Conservation (phyloP, 2,888 invertebrate genomes). For the Ypsolopha sequella region DNA sequence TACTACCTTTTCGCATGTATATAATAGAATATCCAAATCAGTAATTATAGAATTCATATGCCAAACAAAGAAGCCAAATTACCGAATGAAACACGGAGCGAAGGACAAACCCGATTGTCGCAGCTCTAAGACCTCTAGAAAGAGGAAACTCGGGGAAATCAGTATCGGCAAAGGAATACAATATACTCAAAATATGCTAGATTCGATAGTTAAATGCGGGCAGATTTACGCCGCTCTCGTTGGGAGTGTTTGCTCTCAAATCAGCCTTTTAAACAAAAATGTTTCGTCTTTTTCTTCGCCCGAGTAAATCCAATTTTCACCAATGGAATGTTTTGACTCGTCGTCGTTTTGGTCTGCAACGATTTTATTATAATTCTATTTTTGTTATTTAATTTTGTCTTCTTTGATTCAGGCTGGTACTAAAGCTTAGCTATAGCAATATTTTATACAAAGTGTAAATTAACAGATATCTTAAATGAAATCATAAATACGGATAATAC, state of each 20-base stretch:
- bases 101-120: too few relatives aligned
- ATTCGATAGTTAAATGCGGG: slow-evolving; percentile 41
- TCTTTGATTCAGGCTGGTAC: not conserved
- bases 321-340: slow-evolving; percentile 30
- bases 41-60: too few relatives aligned
- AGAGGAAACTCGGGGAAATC: not conserved
- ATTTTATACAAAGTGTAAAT: too few relatives aligned
- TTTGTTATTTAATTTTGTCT: not conserved
- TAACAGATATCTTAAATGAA: too few relatives aligned
- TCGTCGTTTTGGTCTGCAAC: not conserved
- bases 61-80: too few relatives aligned
- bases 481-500: too few relatives aligned
- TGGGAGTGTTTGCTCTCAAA: slow-evolving; percentile 57
- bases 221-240: slow-evolving; percentile 19
- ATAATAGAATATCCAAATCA: too few relatives aligned
- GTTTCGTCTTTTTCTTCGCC: slow-evolving; percentile 43
- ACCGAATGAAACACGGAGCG: too few relatives aligned
- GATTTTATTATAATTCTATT: not conserved
- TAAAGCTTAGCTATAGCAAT: not conserved
- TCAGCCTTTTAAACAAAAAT: slow-evolving; percentile 61
- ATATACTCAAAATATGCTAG: too few relatives aligned
- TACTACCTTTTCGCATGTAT: too few relatives aligned
- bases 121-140: too few relatives aligned
- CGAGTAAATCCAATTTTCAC: slow-evolving; percentile 45
- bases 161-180: not conserved